phyloP scores from a whole-genome alignment of 2,113 vertebrate species.

The Ondatra zibethicus region DNA sequence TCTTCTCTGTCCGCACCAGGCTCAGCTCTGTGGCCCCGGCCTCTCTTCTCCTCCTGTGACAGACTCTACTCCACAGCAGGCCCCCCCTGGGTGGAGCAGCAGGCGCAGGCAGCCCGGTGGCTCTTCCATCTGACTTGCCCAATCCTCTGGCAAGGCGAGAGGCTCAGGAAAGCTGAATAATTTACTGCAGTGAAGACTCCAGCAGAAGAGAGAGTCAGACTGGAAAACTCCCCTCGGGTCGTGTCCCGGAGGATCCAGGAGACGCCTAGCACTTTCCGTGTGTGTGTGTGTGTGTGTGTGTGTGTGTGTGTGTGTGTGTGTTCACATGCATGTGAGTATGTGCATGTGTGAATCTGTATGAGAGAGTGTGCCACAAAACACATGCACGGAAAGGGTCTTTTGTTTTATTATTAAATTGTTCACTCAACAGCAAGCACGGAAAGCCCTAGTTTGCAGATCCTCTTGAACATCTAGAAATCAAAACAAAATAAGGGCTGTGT shows the following conservation, averaged over 20 bases:
- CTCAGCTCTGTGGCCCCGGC: not conserved
- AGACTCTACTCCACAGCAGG: not conserved
- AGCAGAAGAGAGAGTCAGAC: not conserved
- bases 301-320: not conserved
- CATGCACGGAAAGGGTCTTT: not conserved
- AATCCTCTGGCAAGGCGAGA: not conserved
- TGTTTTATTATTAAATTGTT: not conserved
- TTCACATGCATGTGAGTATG: not conserved
- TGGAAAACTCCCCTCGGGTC: not conserved
- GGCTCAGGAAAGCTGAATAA: not conserved
- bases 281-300: not conserved
- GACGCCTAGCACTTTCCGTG: not conserved
- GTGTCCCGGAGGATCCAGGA: rapidly evolving
- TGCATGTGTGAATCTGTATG: not conserved
- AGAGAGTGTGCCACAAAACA: not conserved
- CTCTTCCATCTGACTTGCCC: not conserved
- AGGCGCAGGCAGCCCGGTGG: rapidly evolving
- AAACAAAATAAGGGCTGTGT: not conserved
- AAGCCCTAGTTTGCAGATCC: not conserved
- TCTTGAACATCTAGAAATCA: not conserved
- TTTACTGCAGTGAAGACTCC: not conserved
- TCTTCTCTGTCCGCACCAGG: not conserved
- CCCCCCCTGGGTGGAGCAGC: not conserved
- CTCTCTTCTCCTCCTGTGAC: not conserved
- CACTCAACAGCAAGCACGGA: not conserved